Evolutionary conservation across 2,797 vertebrate genomes (phyloP), one percentile per base, ranked within the genome.

Genomic region (Sebastiscus tertius): DNA sequence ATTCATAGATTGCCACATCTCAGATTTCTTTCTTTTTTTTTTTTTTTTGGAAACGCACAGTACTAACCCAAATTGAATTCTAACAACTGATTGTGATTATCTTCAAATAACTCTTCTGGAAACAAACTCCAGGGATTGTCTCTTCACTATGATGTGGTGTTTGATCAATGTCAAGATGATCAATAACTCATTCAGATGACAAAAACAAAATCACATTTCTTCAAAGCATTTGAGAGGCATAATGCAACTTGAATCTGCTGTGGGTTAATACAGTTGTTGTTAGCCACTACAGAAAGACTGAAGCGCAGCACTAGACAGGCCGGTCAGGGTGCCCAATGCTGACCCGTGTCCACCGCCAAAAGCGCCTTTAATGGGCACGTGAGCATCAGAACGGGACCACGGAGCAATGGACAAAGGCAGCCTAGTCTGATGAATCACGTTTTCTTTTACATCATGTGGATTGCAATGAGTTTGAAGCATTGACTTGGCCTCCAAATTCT

Each of bases 191-290:
- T 36, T 31, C 5, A 34, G 6, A 52, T 49, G 12, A 46, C 39
- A 42, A 59, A 68, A 82, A 31, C 12, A 24, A 39, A 39, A 65
- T n/a, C 27, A 46, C 9, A 69, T 64, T 42, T 61, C 10, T 54
- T 18, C 3, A 26, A 29, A 46, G 8, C 4, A 14, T 75, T 72
- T 72, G 18, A n/a, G 14, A 71, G n/a, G 14, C 55, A 52, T 4
- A 75, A 5, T n/a, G 33, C 49, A 26, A 61, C 52, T 4, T 64
- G 4, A 65, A 64, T 54, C 18, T 65, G 24, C 55, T 34, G 24
- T n/a, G 4, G 13, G 55, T 33, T 63, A 72, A 58, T 27, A 24
- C 8, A 42, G 70, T 24, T 55, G 70, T 22, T 22, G n/a, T 42
- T 46, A 49, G 22, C 13, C 16, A 42, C 22, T 11, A 13, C 26